Evolutionary conservation across 2,888 invertebrate species (phyloP).

Genomic region (Charanyca ferruginea): DNA sequence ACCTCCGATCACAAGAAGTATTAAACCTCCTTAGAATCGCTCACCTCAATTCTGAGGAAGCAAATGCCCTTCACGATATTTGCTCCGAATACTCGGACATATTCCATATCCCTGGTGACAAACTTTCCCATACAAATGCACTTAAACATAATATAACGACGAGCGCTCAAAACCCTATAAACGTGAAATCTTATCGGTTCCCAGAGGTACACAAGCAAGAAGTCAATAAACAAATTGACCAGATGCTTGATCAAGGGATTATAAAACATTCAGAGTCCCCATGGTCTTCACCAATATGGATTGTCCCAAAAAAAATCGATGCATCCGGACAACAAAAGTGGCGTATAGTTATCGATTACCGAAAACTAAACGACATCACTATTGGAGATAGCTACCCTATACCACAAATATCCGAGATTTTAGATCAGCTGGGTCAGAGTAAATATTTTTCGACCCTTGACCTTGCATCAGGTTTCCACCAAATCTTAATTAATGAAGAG

Average conservation of each 20-base stretch:
- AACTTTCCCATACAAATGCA: too few species aligned
- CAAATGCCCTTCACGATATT: too few species aligned
- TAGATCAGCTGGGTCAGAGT: neutral
- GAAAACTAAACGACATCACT: neutral
- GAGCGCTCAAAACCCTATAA: too few species aligned
- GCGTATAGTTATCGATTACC: neutral
- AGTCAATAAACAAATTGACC: neutral
- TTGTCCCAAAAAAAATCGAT: neutral
- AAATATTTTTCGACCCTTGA: too few species aligned
- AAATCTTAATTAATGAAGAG: neutral
- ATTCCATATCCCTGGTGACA: too few species aligned
- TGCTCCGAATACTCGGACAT: too few species aligned
- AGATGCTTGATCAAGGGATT: conserved; percentile 2
- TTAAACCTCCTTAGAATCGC: too few species aligned
- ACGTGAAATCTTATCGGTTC: neutral
- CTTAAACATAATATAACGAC: too few species aligned
- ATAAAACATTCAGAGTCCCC: neutral
- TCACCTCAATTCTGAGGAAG: too few species aligned
- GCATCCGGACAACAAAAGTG: neutral
- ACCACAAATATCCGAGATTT: neutral
- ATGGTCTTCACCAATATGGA: conserved; percentile 5
- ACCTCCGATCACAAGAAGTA: too few species aligned
- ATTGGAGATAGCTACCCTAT: neutral
- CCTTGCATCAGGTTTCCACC: neutral
- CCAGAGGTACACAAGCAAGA: neutral